Percentiles rank a stretch among this genome's conserved stretches.
These are phyloP conservation scores for Neosilurus hyrtlii DNA, from an alignment of 2,797 vertebrate genomes.

Conservation along the genomic window DNA sequence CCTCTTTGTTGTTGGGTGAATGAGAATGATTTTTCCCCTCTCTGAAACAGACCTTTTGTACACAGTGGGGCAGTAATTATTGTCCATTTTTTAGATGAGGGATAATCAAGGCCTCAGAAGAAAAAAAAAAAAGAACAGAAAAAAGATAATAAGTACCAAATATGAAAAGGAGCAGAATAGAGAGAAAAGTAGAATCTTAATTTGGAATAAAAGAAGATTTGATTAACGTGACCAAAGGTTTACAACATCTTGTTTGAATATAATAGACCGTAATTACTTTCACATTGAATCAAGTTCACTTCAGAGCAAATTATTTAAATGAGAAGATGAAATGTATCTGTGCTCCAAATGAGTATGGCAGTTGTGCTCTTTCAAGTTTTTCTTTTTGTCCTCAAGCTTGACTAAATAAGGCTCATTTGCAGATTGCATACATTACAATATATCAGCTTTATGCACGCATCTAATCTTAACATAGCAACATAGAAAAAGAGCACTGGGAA, in stretches of 20 bases:
- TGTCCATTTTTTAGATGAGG: constrained; percentile 72
- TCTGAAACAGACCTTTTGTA: constrained; percentile 65
- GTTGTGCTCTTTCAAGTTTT: constrained; percentile 57
- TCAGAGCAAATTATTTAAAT: constrained; percentile 71
- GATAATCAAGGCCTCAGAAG: constrained; percentile 74
- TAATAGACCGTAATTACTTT: constrained; percentile 77
- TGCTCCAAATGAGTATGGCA: constrained; percentile 61
- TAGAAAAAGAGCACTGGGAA: constrained; percentile 38
- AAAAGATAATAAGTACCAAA: constrained; percentile 75
- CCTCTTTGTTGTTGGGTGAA: constrained; percentile 74
- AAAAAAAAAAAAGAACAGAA: constrained; percentile 58
- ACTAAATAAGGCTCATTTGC: constrained; percentile 56
- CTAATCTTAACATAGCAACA: constrained; percentile 42
- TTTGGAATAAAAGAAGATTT: constrained; percentile 72
- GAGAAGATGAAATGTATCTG: constrained; percentile 70
- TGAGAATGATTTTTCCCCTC: constrained; percentile 67
- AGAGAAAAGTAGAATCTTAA: constrained; percentile 67
- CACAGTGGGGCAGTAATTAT: constrained; percentile 76
- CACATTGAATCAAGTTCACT: constrained; percentile 70
- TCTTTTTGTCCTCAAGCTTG: constrained; percentile 50
- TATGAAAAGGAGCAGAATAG: constrained; percentile 70
- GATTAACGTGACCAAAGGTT: constrained; percentile 76
- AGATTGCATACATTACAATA: constrained; percentile 51
- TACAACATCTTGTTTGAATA: constrained; percentile 77
- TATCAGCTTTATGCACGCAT: constrained; percentile 39